Base-by-base conservation (phyloP, 2,797 vertebrate genomes). In the Adelosebastes latens region DNA sequence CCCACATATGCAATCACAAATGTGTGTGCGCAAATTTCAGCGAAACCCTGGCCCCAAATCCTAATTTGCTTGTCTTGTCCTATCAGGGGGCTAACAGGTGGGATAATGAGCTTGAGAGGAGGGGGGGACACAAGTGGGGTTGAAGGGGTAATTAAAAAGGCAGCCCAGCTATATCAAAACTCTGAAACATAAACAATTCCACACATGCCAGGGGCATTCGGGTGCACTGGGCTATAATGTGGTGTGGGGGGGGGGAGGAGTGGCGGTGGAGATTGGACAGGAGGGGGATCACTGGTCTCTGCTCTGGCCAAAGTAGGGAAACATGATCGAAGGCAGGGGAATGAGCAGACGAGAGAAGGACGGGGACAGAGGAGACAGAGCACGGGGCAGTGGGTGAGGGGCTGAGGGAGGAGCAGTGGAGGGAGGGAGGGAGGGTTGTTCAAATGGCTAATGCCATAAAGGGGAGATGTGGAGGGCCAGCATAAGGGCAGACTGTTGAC, bases 101-200 rank as follows among this genome's bases (percentile, higher is more conserved):
- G 77, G 62, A 76, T 82, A 77, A 80, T 81, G 74, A 83, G 82
- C 72, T 69, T 66, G 66, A 16, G 77, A 27, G 56, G 56, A 77
- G 29, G 16, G 60, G 14, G 42, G 27, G 22, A 6, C 39, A 39
- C 39, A 39, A 39, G 24, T n/a, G 18, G 60, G 24, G 27, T 13
- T 24, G 36, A 14, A 53, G 74, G 60, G 76, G 72, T 84, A 92
- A 93, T 94, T 94, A 92, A 91, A 88, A 89, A 83, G 18, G 86
- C 81, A 88, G 86, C 70, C 46, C 56, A 46, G 81, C 83, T 66
- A 83, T 86, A 93, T 88, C 81, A 86, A 89, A 92, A 90, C 77
- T 63, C 55, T 81, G 60, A 78, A 91, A 94, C 88, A 92, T 88
- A 92, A 95, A 94, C 92, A 93, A 92, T 93, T 92, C 88, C 88